Base-by-base conservation (phyloP, 2,888 invertebrate species). In the Chrysomela aeneicollis region DNA sequence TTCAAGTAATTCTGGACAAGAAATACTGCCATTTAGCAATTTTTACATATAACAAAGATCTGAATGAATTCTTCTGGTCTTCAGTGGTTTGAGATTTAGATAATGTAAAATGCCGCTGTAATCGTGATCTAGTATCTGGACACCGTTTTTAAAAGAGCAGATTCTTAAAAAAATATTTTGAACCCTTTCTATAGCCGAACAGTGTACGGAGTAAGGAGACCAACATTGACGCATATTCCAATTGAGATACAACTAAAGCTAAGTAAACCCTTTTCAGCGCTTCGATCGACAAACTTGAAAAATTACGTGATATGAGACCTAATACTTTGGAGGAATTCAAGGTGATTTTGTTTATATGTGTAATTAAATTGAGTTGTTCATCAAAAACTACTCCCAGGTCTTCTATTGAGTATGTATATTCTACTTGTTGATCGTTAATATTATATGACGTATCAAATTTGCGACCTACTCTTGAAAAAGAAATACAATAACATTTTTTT, bases 151-250 rank as follows among this genome's bases (percentile, higher is more conserved):
- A n/a, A n/a, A n/a, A n/a, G n/a, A n/a, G n/a, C n/a, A n/a, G n/a
- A n/a, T n/a, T n/a, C n/a, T n/a, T n/a, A n/a, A n/a, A n/a, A n/a
- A n/a, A n/a, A n/a, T n/a, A n/a, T n/a, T n/a, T 49, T 49, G 49
- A 10, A 49, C 49, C 15, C 10, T 49, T 17, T 49, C 18, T 17
- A 49, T 10, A 49, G 15, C 12, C 21, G 21, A 9, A 26, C 51
- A 12, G 51, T 51, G 51, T 5, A 51, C 51, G 1, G 18, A 2
- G 8, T 51, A 26, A 3, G 51, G 26, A 26, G 51, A 26, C 51
- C 51, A 51, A 51, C 10, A 26, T 51, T 21, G 12, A 51, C 21
- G 51, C 51, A 47, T 47, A 46, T 8, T 47, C 18, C n/a, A 47
- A 47, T 2, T 47, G n/a, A 17, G 47, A 47, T 17, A 51, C 51